Evolutionary conservation across 2,888 invertebrate species (phyloP), one percentile per base, ranked within the genome.

Genomic region (Caenorhabditis sp.): DNA sequence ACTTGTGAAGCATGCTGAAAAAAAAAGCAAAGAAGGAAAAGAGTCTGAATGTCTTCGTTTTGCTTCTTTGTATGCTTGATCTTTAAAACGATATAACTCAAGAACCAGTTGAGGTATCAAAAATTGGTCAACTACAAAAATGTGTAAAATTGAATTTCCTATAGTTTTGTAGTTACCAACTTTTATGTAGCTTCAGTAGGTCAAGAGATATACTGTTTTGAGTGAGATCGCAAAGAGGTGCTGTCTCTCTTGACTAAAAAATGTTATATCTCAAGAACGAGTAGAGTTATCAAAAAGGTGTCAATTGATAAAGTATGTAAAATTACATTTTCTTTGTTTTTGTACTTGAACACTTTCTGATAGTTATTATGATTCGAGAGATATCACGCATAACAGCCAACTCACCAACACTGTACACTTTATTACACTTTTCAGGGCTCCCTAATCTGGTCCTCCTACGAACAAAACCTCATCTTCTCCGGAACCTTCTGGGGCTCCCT

Each of bases 401-500:
- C 31, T 35, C 31, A 8, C 31, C 31, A 6, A 35, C 31, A 6
- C 31, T 35, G 5, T 6, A 35, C 4, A 6, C 31, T 8, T 35
- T 35, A 35, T 35, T 35, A 35, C 8, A 4, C 10, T n/a, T 44
- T 84, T 69, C 70, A 89, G 89, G 90, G 90, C 6, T 74, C 83
- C 26, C 76, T 90, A 22, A 56, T 86, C 5, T 90, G 90, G 90
- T 81, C 64, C 24, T 81, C 80, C n/a, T 51, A 70, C 19, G 81
- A 87, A 44, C 90, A 90, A 59, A 89, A 90, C 63, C 61, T 87
- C 19, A 80, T 90, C 26, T 89, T 90, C 74, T 83, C 86, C 31
- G 90, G 89, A 41, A 89, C 88, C 7, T 90, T 90, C 72, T 87
- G 87, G 84, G 90, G 90, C 3, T 80, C 88, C 7, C 59, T 89